A percentile compares a stretch with the other conserved stretches of the same genome.
phyloP scores from a whole-genome alignment of 2,113 vertebrate genomes.

The Ophthalmolycus amberensis region DNA sequence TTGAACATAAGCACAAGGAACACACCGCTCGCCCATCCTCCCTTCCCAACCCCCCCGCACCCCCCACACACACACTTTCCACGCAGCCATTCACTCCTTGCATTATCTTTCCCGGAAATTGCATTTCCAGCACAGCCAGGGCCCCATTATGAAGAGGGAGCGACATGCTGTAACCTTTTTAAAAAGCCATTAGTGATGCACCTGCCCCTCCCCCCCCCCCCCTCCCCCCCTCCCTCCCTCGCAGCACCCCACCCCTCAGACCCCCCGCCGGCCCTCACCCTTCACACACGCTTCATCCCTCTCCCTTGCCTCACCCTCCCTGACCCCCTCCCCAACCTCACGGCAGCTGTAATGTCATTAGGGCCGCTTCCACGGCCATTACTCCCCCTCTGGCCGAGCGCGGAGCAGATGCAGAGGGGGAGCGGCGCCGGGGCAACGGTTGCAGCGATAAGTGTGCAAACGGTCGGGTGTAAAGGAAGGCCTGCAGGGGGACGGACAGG shows the following conservation, averaged over 20 bases:
- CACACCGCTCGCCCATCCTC: constrained; percentile 44
- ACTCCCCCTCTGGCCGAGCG: constrained; percentile 47
- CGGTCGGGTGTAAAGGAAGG: constrained; percentile 59
- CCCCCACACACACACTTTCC: not conserved
- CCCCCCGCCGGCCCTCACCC: constrained; percentile 57
- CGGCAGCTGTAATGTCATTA: constrained; percentile 82
- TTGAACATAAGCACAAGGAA: constrained; percentile 66
- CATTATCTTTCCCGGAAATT: constrained; percentile 87
- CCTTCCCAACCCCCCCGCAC: not conserved
- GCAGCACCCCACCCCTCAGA: constrained; percentile 42
- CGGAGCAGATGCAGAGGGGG: constrained; percentile 58
- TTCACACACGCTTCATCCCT: constrained; percentile 29
- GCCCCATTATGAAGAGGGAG: constrained; percentile 86
- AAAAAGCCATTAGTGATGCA: constrained; percentile 87
- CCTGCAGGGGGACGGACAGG: constrained; percentile 7
- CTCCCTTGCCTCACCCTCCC: constrained; percentile 54
- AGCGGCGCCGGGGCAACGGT: constrained; percentile 44
- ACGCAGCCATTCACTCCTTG: constrained; percentile 75
- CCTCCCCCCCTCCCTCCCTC: constrained; percentile 61
- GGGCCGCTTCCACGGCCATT: constrained; percentile 72
- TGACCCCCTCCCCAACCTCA: constrained; percentile 65
- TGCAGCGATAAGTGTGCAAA: constrained; percentile 52
- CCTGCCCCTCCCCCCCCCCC: constrained; percentile 71
- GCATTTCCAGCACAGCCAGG: constrained; percentile 86
- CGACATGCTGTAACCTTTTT: constrained; percentile 88